phyloP scores from a whole-genome alignment of 2,113 vertebrate species.

The Synchiropus splendidus region DNA sequence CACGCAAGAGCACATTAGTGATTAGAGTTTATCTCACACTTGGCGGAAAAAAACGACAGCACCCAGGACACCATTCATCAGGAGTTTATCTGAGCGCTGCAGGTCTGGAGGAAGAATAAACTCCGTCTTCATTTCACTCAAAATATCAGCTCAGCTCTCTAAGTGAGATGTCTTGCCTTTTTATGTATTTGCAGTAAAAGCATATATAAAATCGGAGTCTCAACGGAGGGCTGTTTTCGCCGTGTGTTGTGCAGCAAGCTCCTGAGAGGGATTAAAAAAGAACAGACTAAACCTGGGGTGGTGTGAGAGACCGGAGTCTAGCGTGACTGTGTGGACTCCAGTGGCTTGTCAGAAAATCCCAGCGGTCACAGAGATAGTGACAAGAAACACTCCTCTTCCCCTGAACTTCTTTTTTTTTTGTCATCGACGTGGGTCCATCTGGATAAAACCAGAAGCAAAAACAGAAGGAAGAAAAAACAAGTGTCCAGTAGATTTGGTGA shows the following conservation, averaged over 20 bases:
- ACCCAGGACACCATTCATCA: slow-evolving; percentile 5
- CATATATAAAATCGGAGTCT: too few relatives aligned
- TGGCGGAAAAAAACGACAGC: slow-evolving; percentile 1
- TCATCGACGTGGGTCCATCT: too few relatives aligned
- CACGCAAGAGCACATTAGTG: slow-evolving; percentile 5
- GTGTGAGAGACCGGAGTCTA: slow-evolving; percentile 5
- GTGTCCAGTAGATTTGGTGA: too few relatives aligned
- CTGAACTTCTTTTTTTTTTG: too few relatives aligned
- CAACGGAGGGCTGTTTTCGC: too few relatives aligned
- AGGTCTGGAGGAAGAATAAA: slow-evolving; percentile 2
- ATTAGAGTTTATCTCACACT: slow-evolving; percentile 13
- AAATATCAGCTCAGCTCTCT: slow-evolving; percentile 2
- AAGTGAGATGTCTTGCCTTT: too few relatives aligned
- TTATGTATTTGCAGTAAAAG: too few relatives aligned
- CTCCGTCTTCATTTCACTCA: neutral
- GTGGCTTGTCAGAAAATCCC: slow-evolving; percentile 6
- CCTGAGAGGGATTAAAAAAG: slow-evolving; percentile 15
- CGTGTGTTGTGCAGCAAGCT: too few relatives aligned
- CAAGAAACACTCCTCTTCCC: neutral
- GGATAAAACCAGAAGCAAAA: too few relatives aligned
- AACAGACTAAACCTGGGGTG: slow-evolving; percentile 18
- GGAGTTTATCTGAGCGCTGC: neutral
- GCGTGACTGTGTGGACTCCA: slow-evolving; percentile 8
- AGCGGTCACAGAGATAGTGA: neutral
- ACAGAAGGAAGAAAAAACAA: too few relatives aligned